A percentile compares a stretch with the other conserved stretches of the same genome.
These are phyloP conservation scores for Aricia agestis DNA, from an alignment of 1,140 invertebrate genomes.

Conservation along the genomic window DNA sequence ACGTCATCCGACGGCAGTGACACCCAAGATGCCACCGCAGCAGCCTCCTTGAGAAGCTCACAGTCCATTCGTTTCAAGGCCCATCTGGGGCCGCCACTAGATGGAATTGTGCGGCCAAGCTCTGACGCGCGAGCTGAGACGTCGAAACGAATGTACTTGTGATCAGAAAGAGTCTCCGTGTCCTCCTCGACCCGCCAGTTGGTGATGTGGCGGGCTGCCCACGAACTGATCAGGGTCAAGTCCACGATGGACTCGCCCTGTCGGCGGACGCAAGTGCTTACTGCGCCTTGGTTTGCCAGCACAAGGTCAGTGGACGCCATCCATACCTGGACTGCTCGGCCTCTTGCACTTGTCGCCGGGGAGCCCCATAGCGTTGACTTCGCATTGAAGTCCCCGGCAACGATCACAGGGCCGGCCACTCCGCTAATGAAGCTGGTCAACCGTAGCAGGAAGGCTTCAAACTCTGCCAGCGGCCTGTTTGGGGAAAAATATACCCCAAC, in stretches of 20 bases:
- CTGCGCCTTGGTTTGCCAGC: neutral
- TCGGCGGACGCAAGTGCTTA: neutral
- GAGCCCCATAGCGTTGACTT: constrained; percentile 16
- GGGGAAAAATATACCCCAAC: constrained; percentile 13
- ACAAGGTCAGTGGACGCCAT: neutral
- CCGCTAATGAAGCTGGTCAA: neutral
- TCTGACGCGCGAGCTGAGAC: neutral
- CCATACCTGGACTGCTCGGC: neutral
- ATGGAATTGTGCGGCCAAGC: neutral
- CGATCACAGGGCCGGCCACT: neutral
- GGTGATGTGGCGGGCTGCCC: too few relatives aligned
- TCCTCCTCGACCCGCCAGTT: neutral
- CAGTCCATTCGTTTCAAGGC: constrained; percentile 17
- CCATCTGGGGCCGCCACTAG: constrained; percentile 18
- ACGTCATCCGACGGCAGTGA: constrained; percentile 28
- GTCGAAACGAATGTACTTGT: neutral
- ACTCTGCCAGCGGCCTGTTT: neutral
- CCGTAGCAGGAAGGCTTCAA: neutral
- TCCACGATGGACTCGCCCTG: neutral
- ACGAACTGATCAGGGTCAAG: too few relatives aligned
- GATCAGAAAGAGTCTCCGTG: neutral
- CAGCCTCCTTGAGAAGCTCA: constrained; percentile 19
- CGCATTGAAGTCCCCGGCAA: constrained; percentile 8
- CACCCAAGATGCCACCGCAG: constrained; percentile 15
- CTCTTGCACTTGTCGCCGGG: neutral